Percentiles rank a stretch among this genome's conserved stretches.
phyloP scores from a whole-genome alignment of 2,888 invertebrate species.

The Harpalus rufipes region DNA sequence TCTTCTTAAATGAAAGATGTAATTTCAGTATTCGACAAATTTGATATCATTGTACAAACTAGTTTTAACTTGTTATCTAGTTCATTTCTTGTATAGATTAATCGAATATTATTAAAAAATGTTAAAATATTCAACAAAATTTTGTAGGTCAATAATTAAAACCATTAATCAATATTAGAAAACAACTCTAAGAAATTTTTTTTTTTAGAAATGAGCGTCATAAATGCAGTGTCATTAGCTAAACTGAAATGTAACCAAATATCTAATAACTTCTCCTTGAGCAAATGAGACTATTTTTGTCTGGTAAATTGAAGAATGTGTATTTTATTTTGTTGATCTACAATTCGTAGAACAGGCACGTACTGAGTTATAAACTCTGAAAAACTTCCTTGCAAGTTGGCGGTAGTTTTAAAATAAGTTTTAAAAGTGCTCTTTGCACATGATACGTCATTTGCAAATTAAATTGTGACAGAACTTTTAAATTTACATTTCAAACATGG shows the following conservation, averaged over 20 bases:
- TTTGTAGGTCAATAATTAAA: background rate
- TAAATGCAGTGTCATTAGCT: background rate
- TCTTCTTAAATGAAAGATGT: no score
- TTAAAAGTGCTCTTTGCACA: constrained; percentile 35
- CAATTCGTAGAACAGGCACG: constrained; percentile 32
- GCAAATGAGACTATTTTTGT: constrained; percentile 21
- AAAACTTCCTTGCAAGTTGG: background rate
- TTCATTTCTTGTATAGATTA: no score
- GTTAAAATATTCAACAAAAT: constrained; percentile 22
- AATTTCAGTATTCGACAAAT: no score
- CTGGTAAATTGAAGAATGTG: constrained; percentile 21
- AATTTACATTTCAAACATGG: constrained; percentile 51
- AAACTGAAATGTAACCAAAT: constrained; percentile 10
- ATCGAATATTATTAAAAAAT: no score
- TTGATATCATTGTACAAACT: no score
- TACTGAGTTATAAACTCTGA: constrained; percentile 17
- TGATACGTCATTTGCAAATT: constrained; percentile 53
- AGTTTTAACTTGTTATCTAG: no score
- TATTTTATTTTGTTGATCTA: constrained; percentile 35
- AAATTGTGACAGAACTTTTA: constrained; percentile 34
- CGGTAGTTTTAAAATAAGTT: constrained; percentile 31
- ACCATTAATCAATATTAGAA: constrained; percentile 12
- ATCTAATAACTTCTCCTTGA: background rate
- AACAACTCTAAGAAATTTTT: background rate
- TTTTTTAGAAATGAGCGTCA: background rate